Base-by-base conservation (phyloP, 2,888 invertebrate genomes). In the Lithophane ornitopus region DNA sequence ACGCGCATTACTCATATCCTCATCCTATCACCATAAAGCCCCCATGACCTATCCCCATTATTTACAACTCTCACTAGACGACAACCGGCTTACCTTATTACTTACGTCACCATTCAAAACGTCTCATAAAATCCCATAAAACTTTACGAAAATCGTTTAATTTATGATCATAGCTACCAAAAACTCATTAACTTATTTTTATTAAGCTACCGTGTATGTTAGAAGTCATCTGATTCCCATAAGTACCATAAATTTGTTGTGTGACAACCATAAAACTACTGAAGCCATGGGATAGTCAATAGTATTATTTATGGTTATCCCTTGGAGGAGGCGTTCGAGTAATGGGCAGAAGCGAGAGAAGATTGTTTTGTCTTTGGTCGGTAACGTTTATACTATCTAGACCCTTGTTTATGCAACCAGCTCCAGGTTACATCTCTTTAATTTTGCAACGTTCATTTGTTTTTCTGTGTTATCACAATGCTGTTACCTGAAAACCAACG, bases 241-340 rank as follows among this genome's bases (percentile, higher is more conserved):
- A 85, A 87, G 80, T 81, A 78, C 85, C 88, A 93, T 94, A 94
- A 94, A 94, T 94, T 92, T 88, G 90, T 89, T 78, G 71, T 85
- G 76, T 86, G 95, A 92, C 94, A 93, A 89, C 90, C 91, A 91
- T 93, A 92, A 93, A 94, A 93, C 93, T 92, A 90, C 90, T 88
- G 89, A 84, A 80, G 81, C 85, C 88, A 82, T 84, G 88, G 92
- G 90, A 92, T 92, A 90, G 89, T 19, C 89, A 90, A 89, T 88
- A 87, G 84, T 84, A 87, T 94, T 91, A 94, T 93, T 94, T 94
- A 94, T 91, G 92, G 88, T 93, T 90, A 94, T 94, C 92, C 91
- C 88, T 85, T 82, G 74, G 72, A 62, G 22, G 56, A 67, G 65
- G 73, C 61, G 81, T 74, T 22, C 67, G 85, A 91, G 89, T 79